Evolutionary conservation across 1,140 invertebrate genomes (phyloP), one percentile per base, ranked within the genome.

Genomic region (Harpegnathos saltator): DNA sequence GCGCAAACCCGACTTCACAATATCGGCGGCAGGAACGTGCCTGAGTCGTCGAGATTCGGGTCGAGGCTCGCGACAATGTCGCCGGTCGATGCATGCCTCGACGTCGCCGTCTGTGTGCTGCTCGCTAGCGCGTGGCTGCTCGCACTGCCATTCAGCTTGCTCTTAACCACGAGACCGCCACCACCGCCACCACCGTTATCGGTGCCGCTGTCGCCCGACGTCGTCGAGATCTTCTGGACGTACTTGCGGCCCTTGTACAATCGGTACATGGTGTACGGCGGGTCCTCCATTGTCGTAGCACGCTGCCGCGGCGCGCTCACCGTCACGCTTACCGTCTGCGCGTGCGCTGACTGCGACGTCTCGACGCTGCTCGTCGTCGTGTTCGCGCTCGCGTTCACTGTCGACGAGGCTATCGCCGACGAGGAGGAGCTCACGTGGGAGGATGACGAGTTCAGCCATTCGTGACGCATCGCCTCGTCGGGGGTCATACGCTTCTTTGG

Each of bases 401-500:
- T 87, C 63, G 92, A 92, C 56, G 91, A 89, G n/a, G 90, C 84
- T 87, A 89, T 91, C 59, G 88, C 89, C 84, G 92, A 92, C n/a
- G 90, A 91, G 1, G 89, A 92, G 11, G 91, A 92, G 58, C 90
- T 92, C 65, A 91, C 80, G 74, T 91, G 90, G 33, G 91, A 91
- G 0, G 91, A 92, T 3, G 92, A 89, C 9, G 92, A 89, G 83
- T 92, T 94, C 58, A 98, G 94, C 95, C 97, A 98, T 90, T 97
- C 97, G 92, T 98, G 97, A 54, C 96, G 95, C 58, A 97, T 95
- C 29, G 97, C 97, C 91, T 99, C 98, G 66, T 97, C 97, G 2
- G 99, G 98, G 19, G 97, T 99, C 96, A 99, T 97, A 72, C 99
- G 95, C 84, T 97, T 96, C 87, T 98, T 97, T 15, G 98, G 97